Base-by-base conservation (phyloP, 2,888 invertebrate species). In the Hecatera dysodea region DNA sequence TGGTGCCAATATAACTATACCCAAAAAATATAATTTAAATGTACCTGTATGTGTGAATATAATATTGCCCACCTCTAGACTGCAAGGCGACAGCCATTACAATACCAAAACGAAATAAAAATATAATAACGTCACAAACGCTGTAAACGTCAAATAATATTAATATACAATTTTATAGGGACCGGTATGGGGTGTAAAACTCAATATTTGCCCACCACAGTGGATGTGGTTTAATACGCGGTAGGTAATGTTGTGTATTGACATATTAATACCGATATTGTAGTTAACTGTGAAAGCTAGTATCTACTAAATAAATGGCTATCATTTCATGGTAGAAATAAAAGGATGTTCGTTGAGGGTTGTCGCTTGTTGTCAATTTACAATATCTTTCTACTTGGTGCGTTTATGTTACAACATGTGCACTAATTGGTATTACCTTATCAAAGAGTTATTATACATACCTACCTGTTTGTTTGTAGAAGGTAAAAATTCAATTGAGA, bases 111-210 rank as follows among this genome's bases (percentile, higher is more conserved):
- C 24, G 33, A 52, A 74, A 70, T 64, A 67, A 61, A 82, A 66
- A 63, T 12, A 67, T 67, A 36, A 65, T 65, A 59, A 65, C 69
- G 55, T 75, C 72, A 67, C 39, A 42, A 69, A 56, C n/a, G 46
- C 48, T 22, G 72, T 76, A 76, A 83, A 80, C 29, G 53, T 67
- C 83, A 61, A 75, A 72, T 46, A 69, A 71, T 72, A 50, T 72
- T 67, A 24, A 60, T 46, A 36, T 39, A 48, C 55, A 63, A 42
- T 69, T 83, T 80, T 76, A 81, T 81, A 27, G 36, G 9, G 42
- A 52, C 50, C 39, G 52, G 60, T 59, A 67, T 63, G 22, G 52
- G 61, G 82, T 72, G 65, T 81, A 64, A 78, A 77, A 61, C 60
- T 71, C 53, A 78, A 72, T 67, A 67, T 72, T 78, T 78, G 77